Evolutionary conservation across 2,797 vertebrate genomes (phyloP).

Genomic region (Sarcophilus harrisii): DNA sequence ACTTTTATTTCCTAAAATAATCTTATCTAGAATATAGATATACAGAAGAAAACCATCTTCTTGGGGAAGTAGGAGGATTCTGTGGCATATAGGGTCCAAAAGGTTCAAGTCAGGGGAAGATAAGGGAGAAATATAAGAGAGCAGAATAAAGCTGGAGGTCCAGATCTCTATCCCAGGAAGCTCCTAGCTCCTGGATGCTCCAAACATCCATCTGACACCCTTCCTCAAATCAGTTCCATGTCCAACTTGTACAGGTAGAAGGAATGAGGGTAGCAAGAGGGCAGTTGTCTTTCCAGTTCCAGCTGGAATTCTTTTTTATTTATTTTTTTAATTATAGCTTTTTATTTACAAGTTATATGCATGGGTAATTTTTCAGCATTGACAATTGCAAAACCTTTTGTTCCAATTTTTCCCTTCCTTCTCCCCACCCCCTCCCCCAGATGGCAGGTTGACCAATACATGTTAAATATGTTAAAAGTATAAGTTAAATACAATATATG

Average conservation of each 20-base stretch:
- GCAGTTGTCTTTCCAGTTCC: neutral
- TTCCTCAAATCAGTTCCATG: fast-evolving
- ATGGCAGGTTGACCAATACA: no score
- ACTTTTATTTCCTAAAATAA: neutral
- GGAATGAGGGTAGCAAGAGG: neutral
- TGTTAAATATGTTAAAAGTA: no score
- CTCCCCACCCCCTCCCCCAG: no score
- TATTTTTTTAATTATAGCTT: no score
- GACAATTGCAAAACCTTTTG: no score
- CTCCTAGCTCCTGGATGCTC: neutral
- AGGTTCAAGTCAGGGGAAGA: neutral
- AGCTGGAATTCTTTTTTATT: neutral
- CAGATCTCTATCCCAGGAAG: neutral
- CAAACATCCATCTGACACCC: neutral
- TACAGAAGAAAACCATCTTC: neutral
- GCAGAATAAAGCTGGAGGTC: neutral
- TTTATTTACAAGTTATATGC: no score
- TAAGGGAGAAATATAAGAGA: neutral
- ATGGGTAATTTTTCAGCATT: no score
- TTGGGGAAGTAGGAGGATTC: neutral
- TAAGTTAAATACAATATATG: no score
- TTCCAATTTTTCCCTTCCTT: no score
- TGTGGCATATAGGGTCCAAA: neutral
- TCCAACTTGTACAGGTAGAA: neutral
- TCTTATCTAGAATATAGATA: neutral